Conservation (phyloP, 2,888 invertebrate species). For the Dysmachus trigonus region DNA sequence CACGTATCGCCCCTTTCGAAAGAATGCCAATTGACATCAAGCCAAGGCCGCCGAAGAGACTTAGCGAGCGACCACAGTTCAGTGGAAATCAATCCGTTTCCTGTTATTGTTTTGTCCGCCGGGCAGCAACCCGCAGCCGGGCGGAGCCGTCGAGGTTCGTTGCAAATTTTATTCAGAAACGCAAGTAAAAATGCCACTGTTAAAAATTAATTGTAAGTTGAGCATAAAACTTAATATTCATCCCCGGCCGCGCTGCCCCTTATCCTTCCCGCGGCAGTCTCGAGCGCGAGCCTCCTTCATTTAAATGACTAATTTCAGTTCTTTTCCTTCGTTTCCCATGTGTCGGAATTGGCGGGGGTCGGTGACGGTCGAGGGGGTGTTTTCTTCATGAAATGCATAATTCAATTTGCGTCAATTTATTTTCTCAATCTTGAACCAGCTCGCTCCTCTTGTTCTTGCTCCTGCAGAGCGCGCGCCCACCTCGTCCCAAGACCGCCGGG, state of each 20-base stretch:
- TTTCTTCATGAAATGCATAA: constrained; percentile 42
- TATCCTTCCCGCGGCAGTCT: background rate
- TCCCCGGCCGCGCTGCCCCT: background rate
- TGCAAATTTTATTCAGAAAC: background rate
- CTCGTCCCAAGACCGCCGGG: background rate
- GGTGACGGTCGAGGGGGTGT: constrained; percentile 3
- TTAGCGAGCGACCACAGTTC: background rate
- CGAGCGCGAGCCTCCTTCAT: background rate
- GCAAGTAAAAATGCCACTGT: background rate
- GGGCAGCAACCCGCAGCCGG: background rate
- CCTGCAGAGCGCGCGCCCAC: background rate
- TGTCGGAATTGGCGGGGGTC: constrained; percentile 12
- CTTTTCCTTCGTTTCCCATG: constrained; percentile 35
- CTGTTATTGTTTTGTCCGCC: constrained; percentile 21
- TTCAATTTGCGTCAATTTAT: constrained; percentile 43
- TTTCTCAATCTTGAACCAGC: constrained; percentile 32
- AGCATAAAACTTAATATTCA: constrained; percentile 15
- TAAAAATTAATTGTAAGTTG: constrained; percentile 16
- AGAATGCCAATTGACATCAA: background rate
- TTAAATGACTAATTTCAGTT: constrained; percentile 41
- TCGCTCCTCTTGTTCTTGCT: constrained; percentile 24
- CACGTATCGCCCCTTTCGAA: background rate
- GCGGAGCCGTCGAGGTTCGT: background rate
- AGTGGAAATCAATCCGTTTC: constrained; percentile 6
- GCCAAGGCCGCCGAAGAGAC: background rate